Evolutionary conservation across 2,797 vertebrate genomes (phyloP).

Genomic region (Lagodon rhomboides): DNA sequence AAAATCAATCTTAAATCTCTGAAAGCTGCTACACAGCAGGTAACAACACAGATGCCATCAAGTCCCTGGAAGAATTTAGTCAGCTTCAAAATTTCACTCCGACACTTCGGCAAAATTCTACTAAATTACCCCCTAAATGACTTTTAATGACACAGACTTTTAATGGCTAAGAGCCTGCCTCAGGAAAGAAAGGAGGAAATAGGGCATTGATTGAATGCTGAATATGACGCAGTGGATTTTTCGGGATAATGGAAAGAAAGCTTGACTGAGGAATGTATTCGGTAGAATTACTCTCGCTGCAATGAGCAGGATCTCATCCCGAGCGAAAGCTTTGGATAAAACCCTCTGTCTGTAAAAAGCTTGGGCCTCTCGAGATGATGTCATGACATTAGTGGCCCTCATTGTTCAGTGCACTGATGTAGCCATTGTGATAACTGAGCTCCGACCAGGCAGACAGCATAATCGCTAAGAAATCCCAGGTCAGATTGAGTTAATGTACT

Average conservation of each 20-base stretch:
- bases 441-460: neutral
- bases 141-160: slow-evolving; percentile 52
- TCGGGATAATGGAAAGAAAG: slow-evolving; percentile 39
- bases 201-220: slow-evolving; percentile 59
- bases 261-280: slow-evolving; percentile 32
- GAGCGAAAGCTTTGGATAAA: slow-evolving; percentile 11
- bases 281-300: slow-evolving; percentile 26
- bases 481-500: slow-evolving; percentile 20
- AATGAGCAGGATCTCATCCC: slow-evolving; percentile 36
- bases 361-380: neutral
- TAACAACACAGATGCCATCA: slow-evolving; percentile 18
- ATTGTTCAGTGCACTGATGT: neutral
- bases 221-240: slow-evolving; percentile 43
- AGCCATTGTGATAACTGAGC: neutral
- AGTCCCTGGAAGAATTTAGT: slow-evolving; percentile 41
- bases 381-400: slow-evolving; percentile 2
- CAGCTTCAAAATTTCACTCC: slow-evolving; percentile 34
- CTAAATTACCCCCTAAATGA: slow-evolving; percentile 58
- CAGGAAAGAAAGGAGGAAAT: slow-evolving; percentile 35
- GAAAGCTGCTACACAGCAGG: slow-evolving; percentile 31
- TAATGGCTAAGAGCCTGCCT: slow-evolving; percentile 44
- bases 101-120: slow-evolving; percentile 44
- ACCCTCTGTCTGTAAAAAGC: slow-evolving; percentile 30
- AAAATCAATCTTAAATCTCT: slow-evolving; percentile 51
- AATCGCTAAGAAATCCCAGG: slow-evolving; percentile 17